phyloP scores from a whole-genome alignment of 2,797 vertebrate species.

The Lepus townsendii region DNA sequence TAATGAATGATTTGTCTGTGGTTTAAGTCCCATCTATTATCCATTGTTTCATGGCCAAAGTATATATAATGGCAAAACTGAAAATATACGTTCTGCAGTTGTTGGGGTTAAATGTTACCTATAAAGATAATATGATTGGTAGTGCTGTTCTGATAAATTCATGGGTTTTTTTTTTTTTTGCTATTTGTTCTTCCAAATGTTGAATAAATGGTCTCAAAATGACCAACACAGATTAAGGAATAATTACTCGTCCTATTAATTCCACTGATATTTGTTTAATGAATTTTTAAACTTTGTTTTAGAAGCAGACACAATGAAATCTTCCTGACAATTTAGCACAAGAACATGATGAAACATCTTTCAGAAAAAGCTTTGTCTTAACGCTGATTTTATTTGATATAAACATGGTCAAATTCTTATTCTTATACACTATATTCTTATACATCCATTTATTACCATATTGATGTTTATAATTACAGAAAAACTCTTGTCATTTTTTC shows the following conservation, averaged over 20 bases:
- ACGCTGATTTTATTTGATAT: background rate
- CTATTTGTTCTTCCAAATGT: background rate
- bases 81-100: background rate
- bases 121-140: background rate
- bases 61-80: background rate
- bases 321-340: background rate
- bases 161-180: background rate
- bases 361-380: background rate
- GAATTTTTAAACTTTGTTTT: background rate
- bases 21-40: background rate
- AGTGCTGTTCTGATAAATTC: background rate
- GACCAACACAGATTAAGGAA: background rate
- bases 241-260: background rate
- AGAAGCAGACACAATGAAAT: background rate
- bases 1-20: background rate
- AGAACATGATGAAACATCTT: background rate
- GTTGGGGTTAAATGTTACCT: background rate
- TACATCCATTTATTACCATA: background rate
- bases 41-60: background rate
- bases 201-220: background rate
- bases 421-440: no score
- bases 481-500: slow-evolving; percentile 13
- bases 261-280: background rate
- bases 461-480: background rate
- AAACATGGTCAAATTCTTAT: background rate